Base-by-base conservation (phyloP, 2,888 invertebrate species). In the Sisyra terminalis region DNA sequence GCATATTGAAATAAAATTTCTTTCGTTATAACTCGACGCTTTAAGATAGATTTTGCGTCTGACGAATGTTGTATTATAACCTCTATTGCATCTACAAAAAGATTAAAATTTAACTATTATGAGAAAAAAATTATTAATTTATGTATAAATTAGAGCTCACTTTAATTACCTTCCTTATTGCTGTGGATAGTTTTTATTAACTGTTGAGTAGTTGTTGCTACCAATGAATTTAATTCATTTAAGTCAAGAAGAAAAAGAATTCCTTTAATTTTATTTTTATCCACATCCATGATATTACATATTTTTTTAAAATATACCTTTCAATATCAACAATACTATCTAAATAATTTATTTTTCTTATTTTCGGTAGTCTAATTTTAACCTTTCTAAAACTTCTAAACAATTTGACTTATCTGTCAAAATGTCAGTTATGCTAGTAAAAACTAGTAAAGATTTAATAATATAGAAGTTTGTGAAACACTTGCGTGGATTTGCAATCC, bases 1-100 rank as follows among this genome's bases (percentile, higher is more conserved):
- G 73, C 52, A 50, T 75, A 75, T 41, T 60, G 58, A 45, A 71
- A 70, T 3, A 75, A 51, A 14, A 71, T 50, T 30, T 71, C 69
- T 50, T 64, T 67, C 1, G 70, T 71, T 2, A 75, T 55, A 14
- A 57, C 54, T 46, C 67, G 67, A 46, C 73, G 60, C 43, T 61
- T 65, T 3, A 75, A 53, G 11, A 75, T 55, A 16, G 66, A 61
- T 31, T 60, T 50, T 6, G 58, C 55, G 45, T 65, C 63, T 2
- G 63, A 56, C 2, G 69, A 63, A 50, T 73, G 69, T 17, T 61
- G 60, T 3, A 67, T 53, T 29, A 75, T 63, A 2, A 63, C 61
- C 40, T 64, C 55, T 5, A 71, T 55, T 1, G 73, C 73, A 37
- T 70, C 75, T 75, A 50, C n/a, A 37, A 37, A 3, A 13, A 35